Evolutionary conservation across 2,113 vertebrate species (phyloP), one percentile per base, ranked within the genome.

Genomic region (Colossoma macropomum): DNA sequence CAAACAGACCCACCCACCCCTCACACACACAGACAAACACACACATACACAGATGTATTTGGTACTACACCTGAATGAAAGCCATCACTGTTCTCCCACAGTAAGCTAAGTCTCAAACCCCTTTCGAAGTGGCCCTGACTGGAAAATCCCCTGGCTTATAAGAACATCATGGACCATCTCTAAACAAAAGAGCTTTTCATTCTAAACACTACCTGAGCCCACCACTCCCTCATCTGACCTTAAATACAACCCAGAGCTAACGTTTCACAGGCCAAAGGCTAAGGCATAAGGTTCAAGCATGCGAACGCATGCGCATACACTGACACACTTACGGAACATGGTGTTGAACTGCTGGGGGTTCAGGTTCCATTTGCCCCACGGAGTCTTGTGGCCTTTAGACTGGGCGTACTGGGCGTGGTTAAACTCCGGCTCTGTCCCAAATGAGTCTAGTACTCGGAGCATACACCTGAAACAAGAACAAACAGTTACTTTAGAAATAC

Each of bases 271-370:
- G 74, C 62, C 62, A 41, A 68, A 69, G 73, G 32, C n/a, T 62
- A 62, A 71, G 72, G 77, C 27, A 72, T 69, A 9, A 79, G 41
- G 80, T 21, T 1, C 3, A 32, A 41, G 69, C 85, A 70, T n/a
- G 34, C 60, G 63, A 21, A 72, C 19, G 41, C 3, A 45, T 25
- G 30, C 27, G 59, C 30, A 28, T 71, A 76, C 17, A 60, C 68
- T 0, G 59, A 19, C 25, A 79, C 84, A 97, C 97, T 97, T 94
- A 99, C 98, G 98, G 89, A 99, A 99, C 98, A 99, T 99, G 75
- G 98, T 99, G 89, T 99, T 99, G 92, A 99, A 99, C 91, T 99
- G 98, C 86, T 99, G 98, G 0, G 97, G 98, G 91, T 99, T 99
- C 82, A 99, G 96, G 92, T 99, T 99, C 98, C 98, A 99, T 91